Conservation (phyloP, 35 echinoderm and acorn worm species). For the Nesometra sesokonis region DNA sequence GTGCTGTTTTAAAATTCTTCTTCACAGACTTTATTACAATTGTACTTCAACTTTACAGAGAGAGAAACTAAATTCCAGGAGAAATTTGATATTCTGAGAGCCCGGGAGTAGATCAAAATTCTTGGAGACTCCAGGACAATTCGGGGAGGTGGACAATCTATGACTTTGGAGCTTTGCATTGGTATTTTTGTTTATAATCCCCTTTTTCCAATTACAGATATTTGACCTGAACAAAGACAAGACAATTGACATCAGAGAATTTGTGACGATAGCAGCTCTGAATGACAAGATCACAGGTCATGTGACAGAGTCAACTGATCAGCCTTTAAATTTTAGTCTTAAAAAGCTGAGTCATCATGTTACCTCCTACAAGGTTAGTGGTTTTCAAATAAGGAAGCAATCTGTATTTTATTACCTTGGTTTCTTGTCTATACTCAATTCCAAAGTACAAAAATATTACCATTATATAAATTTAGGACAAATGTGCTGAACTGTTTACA, state of each 20-base stretch:
- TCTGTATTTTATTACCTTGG: neutral
- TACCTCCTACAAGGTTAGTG: constrained; percentile 72
- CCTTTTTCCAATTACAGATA: constrained; percentile 43
- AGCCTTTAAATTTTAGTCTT: constrained; percentile 42
- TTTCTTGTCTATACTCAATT: no score
- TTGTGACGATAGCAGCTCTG: constrained; percentile 77
- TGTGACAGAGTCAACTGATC: constrained; percentile 32
- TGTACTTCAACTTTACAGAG: no score
- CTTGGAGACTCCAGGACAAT: no score
- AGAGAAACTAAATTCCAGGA: no score
- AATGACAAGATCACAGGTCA: constrained; percentile 71
- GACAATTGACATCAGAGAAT: constrained; percentile 69
- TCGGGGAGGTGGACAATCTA: neutral
- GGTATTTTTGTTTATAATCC: neutral
- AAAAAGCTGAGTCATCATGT: constrained; percentile 44
- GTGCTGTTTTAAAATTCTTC: no score
- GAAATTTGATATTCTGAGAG: no score
- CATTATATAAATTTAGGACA: no score
- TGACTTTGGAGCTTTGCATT: neutral
- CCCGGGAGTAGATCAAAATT: no score
- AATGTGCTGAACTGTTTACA: no score
- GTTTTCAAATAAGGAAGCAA: neutral
- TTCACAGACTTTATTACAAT: no score
- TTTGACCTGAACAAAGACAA: constrained; percentile 95
- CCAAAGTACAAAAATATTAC: no score